Evolutionary conservation across 2,888 invertebrate species (phyloP), one percentile per base, ranked within the genome.

Genomic region (Stenchaetothrips biformis): DNA sequence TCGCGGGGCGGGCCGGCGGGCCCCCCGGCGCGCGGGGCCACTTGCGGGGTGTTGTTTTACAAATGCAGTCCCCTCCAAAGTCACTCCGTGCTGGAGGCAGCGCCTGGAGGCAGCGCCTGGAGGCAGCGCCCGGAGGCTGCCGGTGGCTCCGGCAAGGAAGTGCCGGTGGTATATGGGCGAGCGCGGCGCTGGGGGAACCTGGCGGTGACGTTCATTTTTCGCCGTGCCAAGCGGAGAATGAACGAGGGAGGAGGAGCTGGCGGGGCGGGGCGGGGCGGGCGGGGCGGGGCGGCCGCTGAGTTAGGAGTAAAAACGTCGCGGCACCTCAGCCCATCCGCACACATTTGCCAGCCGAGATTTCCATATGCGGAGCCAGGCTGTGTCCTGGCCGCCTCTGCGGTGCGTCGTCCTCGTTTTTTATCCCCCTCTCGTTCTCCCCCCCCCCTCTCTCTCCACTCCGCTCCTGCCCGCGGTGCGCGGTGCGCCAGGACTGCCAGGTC

Each of bases 131-230:
- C 37, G 37, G 37, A 37, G 37, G 37, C 37, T 37, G 37, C 37
- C 37, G 37, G 37, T 37, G 67, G 8, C 37, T 37, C 37, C 37
- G 1, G 9, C 25, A 25, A 9, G 21, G 25, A 74, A 74, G 67
- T 74, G 67, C 21, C 67, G n/a, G 21, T 67, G 21, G 21, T 67
- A 67, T 67, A 74, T 25, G 67, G 37, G 37, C 37, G 37, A 37
- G 67, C 67, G 67, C 3, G 67, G 53, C 4, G 53, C 53, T 13
- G 53, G 53, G 53, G 53, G 53, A 7, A 11, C 67, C 67, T 74
- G 67, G 21, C 25, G 25, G 7, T 74, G 67, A 74, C 67, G 67
- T 74, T 74, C 67, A 74, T 74, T 74, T 74, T 25, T 74, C 67
- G 21, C 67, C 25, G 67, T 74, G 67, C 67, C 67, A 74, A 74